Percentiles rank a stretch among this genome's conserved stretches.
phyloP scores from a whole-genome alignment of 2,113 vertebrate species.

The Girardinichthys multiradiatus region DNA sequence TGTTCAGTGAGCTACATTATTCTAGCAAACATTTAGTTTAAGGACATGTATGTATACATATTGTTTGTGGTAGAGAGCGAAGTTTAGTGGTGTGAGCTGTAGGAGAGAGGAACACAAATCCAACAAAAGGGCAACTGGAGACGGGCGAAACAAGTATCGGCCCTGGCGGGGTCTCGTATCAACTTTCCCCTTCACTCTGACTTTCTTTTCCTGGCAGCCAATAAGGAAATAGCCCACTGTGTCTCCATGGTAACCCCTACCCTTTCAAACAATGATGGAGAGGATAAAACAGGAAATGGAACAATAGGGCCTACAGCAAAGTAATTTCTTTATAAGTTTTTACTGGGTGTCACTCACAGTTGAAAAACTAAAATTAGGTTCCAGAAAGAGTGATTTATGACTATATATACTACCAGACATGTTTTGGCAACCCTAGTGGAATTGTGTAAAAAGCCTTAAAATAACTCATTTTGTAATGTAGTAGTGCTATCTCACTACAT shows the following conservation, averaged over 20 bases:
- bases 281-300: conserved; percentile 62
- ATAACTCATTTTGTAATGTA: neutral
- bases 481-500: neutral
- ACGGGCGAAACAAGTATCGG: conserved; percentile 54
- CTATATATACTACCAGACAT: neutral
- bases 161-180: conserved; percentile 52
- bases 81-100: neutral
- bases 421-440: neutral
- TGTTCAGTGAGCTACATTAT: neutral
- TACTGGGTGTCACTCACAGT: conserved; percentile 7
- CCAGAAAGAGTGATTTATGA: neutral
- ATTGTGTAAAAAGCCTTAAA: neutral
- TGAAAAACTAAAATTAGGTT: conserved; percentile 2
- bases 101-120: conserved; percentile 9
- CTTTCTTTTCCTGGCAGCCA: conserved; percentile 61
- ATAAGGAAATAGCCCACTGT: conserved; percentile 59
- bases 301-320: conserved; percentile 45
- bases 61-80: neutral
- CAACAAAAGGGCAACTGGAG: conserved; percentile 55
- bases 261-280: conserved; percentile 65
- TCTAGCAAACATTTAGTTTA: neutral
- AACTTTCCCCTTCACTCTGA: conserved; percentile 63
- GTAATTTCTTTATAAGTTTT: conserved; percentile 46
- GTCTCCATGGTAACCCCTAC: conserved; percentile 70
- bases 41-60: too few species aligned